phyloP scores from a whole-genome alignment of 2,888 invertebrate species.

The Thymelicus lineola region DNA sequence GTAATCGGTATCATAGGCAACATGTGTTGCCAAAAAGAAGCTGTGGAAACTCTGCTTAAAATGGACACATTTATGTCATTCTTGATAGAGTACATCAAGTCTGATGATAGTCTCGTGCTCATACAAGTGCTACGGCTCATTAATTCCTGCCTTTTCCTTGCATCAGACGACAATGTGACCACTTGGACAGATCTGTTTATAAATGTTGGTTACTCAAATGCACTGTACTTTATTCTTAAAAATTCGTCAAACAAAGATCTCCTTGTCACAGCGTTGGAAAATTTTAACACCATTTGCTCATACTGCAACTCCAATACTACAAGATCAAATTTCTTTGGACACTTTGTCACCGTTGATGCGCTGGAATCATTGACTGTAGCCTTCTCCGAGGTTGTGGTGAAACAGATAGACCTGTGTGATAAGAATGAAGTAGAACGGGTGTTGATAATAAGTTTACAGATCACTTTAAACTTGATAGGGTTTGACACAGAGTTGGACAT shows the following conservation, averaged over 20 bases:
- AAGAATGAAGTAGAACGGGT: conserved; percentile 69
- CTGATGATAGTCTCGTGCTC: conserved; percentile 89
- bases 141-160: conserved; percentile 79
- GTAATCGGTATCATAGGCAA: conserved; percentile 94
- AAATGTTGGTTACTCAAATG: conserved; percentile 79
- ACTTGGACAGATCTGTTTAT: conserved; percentile 78
- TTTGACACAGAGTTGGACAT: conserved; percentile 68
- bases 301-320: conserved; percentile 65
- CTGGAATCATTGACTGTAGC: conserved; percentile 63
- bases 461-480: conserved; percentile 65
- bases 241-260: conserved; percentile 89
- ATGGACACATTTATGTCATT: conserved; percentile 84
- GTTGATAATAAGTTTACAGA: conserved; percentile 67
- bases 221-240: conserved; percentile 89
- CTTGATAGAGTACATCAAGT: conserved; percentile 83
- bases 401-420: conserved; percentile 58
- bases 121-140: conserved; percentile 90
- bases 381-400: conserved; percentile 63
- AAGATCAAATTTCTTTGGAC: conserved; percentile 62
- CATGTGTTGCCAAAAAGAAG: conserved; percentile 89
- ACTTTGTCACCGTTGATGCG: conserved; percentile 66
- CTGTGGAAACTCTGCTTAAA: conserved; percentile 83
- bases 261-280: conserved; percentile 84
- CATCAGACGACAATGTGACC: conserved; percentile 69
- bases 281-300: conserved; percentile 83